These are phyloP conservation scores for Odontophorus gujanensis DNA, from an alignment of 2,113 vertebrate species.

Conservation along the genomic window DNA sequence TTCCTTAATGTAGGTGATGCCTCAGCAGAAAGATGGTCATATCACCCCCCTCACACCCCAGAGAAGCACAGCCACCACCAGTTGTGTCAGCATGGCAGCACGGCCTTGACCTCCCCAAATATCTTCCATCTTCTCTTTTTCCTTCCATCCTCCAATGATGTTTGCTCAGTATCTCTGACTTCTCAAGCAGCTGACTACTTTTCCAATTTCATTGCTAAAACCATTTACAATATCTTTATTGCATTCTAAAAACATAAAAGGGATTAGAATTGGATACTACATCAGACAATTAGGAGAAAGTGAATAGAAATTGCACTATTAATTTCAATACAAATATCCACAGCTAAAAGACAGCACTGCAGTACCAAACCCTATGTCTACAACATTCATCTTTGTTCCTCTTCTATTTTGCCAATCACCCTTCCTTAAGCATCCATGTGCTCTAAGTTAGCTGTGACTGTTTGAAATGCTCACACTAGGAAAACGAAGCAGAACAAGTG, in stretches of 20 bases:
- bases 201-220: background rate
- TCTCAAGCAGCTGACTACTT: background rate
- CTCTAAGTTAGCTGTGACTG: background rate
- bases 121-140: background rate
- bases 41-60: accelerated
- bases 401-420: background rate
- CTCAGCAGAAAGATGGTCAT: accelerated
- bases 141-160: background rate
- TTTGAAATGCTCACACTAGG: background rate
- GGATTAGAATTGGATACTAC: background rate
- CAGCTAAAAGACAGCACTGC: background rate
- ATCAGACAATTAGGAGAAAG: background rate
- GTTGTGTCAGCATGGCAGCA: accelerated
- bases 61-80: background rate
- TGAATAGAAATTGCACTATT: background rate
- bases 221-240: background rate
- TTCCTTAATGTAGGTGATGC: background rate
- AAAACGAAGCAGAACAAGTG: background rate
- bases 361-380: background rate
- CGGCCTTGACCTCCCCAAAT: background rate
- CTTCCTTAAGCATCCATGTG: background rate
- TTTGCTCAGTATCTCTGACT: background rate
- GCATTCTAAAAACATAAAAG: background rate
- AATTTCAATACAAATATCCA: background rate
- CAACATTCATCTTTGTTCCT: background rate